These are phyloP conservation scores for Labroides dimidiatus DNA, from an alignment of 2,797 vertebrate species.

Conservation along the genomic window DNA sequence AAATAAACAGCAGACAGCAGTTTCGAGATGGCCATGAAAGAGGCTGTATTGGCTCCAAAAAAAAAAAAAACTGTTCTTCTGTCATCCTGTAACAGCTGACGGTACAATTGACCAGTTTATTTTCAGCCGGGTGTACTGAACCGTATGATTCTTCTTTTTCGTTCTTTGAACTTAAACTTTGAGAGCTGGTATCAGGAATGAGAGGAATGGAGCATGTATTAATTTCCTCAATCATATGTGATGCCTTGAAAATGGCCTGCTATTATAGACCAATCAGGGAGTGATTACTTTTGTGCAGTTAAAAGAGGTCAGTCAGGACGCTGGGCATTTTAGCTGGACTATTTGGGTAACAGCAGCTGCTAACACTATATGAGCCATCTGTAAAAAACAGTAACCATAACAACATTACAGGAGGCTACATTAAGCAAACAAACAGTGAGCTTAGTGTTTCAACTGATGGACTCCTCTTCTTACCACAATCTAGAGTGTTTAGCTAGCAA, in stretches of 20 bases:
- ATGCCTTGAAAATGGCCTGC: background rate
- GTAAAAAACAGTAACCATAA: background rate
- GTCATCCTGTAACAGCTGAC: slow-evolving; percentile 3
- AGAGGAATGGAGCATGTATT: background rate
- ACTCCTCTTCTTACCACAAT: background rate
- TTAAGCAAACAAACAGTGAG: too few relatives aligned
- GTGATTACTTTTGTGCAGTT: background rate
- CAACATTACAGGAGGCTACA: background rate
- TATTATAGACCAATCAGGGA: background rate
- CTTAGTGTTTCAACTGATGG: background rate
- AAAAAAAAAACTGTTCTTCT: background rate
- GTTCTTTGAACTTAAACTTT: background rate
- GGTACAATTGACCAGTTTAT: background rate
- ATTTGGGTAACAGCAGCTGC: background rate
- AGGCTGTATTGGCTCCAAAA: slow-evolving; percentile 1
- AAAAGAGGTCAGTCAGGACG: slow-evolving; percentile 2
- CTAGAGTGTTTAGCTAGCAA: background rate
- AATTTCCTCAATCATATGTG: background rate
- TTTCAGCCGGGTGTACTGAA: background rate
- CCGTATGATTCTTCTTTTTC: background rate
- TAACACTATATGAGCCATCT: background rate
- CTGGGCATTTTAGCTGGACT: background rate
- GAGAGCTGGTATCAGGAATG: background rate
- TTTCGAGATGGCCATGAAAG: slow-evolving; percentile 27
- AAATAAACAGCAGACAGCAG: slow-evolving; percentile 47